Base-by-base conservation (phyloP, 2,888 invertebrate genomes). In the Ommatoiulus sabulosus region DNA sequence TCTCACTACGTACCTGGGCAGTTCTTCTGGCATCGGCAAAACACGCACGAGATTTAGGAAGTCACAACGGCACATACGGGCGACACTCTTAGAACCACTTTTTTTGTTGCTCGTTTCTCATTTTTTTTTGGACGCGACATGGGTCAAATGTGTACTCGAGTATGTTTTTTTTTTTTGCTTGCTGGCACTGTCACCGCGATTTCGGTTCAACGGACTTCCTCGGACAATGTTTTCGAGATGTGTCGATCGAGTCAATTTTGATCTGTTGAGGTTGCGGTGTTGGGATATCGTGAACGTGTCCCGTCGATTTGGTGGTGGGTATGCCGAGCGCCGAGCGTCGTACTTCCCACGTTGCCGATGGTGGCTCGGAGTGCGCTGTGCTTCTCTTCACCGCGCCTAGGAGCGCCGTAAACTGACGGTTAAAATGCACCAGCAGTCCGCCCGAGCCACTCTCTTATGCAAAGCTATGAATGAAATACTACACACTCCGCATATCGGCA, bases 401-500 rank as follows among this genome's bases (percentile, higher is more conserved):
- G 86, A 86, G 46, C 48, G 86, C 20, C 44, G 86, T 86, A 86
- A 44, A 48, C 86, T 86, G 86, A 46, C 86, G 89, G 89, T 89
- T 89, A 86, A 87, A 87, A 89, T 89, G 89, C 89, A 89, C 52
- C 52, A 57, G 91, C 90, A 90, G 91, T 86, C 90, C 91, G 90
- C 90, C 91, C 80, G 12, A 89, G 93, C 94, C 93, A 93, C 93
- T 94, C 93, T 93, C 93, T 93, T 93, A 94, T 94, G 94, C 93
- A 94, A 94, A 94, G 94, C 94, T 94, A 94, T 94, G 94, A 94
- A 94, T 94, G 94, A 94, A 94, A 94, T 93, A 93, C 93, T 57
- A 87, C 87, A 87, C 57, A 87, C 87, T 57, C 44, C 24, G 52
- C 89, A 86, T 90, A 89, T 87, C 87, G 88, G 89, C 90, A 90